Evolutionary conservation across 1,140 invertebrate species (phyloP), one percentile per base, ranked within the genome.

Genomic region (Acromyrmex echinatior): DNA sequence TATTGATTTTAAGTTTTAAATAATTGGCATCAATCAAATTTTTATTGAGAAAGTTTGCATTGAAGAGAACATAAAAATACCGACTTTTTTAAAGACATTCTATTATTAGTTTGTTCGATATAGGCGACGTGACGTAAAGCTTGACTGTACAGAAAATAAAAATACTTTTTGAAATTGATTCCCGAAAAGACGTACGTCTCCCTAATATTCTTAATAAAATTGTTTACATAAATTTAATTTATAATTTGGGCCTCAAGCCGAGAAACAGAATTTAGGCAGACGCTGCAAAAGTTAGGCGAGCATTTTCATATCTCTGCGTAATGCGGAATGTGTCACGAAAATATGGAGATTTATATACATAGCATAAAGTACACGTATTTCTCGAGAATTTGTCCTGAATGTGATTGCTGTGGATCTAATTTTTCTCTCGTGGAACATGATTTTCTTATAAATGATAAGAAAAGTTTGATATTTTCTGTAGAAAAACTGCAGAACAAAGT

Each of bases 311-410:
- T 82, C 53, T 31, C 28, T 28, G 25, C 39, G 4, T 82, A 74
- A 73, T 39, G 25, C 3, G 56, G 39, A 74, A 71, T 60, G 25
- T 12, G 68, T 81, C 66, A 28, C 49, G 51, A 58, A 71, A 81
- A 71, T 81, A 71, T 81, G 65, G 35, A 71, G 79, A 81, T 81
- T 81, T 56, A 81, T 60, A 81, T 45, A 28, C 65, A 31, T 14
- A 45, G 14, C 10, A 6, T 16, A 21, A 81, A 31, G 31, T 21
- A 35, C 6, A 58, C 21, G 21, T 80, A 39, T 58, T 58, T 81
- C 53, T 71, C 45, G 9, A 18, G 35, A 71, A 58, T 58, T 71
- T 81, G 6, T 14, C 10, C 3, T 28, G 35, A 51, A 51, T 62
- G 10, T 62, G 60, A 79, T 66, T 66, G 49, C 49, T 18, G 14